Base-by-base conservation (phyloP, 2,113 vertebrate species). In the Arvicanthis niloticus region DNA sequence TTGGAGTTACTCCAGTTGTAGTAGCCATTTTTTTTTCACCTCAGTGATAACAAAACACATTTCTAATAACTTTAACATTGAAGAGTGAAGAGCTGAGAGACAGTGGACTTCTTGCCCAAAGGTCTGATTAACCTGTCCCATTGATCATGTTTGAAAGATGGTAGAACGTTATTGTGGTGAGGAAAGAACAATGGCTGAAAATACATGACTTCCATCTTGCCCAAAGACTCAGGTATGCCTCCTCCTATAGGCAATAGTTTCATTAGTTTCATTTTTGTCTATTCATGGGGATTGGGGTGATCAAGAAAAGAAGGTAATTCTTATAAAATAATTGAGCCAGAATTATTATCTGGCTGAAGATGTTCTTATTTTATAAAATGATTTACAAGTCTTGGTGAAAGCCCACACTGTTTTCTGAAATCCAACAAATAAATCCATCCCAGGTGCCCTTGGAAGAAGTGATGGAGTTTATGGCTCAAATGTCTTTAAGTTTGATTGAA, bases 301-400 rank as follows among this genome's bases (percentile, higher is more conserved):
- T 7, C 9, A 77, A 48, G 56, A 21, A 9, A 58, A 42, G 89
- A 68, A 87, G 15, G 45, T 37, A 26, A n/a, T 68, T 26, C 26
- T 12, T 82, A 26, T 29, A 42, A 53, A 88, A 21, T 26, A 62
- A 73, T 42, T 53, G 29, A 7, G 10, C 58, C 62, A 68, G 81
- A 88, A 93, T 89, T 37, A 92, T 76, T 86, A 40, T 42, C 56
- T 40, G 24, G 12, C 56, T 84, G 82, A 51, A 86, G 31, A 80
- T 58, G 29, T 37, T 91, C 82, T 72, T 4, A 19, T 94, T 96
- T 96, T 93, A 78, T 73, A 91, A 89, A 80, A 29, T 26, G 40
- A 87, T 91, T 84, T 96, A 21, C 0, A 90, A 60, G 29, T 40
- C 34, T 89, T 82, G 16, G 24, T 82, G 75, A 88, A 91, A 75